Base-by-base conservation (phyloP, 2,888 invertebrate genomes). In the Hydroisotoma schaefferi region DNA sequence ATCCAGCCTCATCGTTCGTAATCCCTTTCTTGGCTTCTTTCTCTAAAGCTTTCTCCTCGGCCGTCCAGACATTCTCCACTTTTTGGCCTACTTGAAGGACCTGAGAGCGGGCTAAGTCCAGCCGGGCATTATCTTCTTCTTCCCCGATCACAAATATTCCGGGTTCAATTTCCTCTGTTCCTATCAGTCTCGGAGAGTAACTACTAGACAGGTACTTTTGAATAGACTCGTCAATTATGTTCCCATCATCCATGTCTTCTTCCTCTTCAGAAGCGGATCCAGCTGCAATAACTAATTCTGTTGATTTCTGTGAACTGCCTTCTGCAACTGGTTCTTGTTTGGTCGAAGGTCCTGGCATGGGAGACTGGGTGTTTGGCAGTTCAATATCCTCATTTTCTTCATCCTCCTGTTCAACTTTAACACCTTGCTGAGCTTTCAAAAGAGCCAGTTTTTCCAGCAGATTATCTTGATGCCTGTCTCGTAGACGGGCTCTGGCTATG, bases 391-490 rank as follows among this genome's bases (percentile, higher is more conserved):
- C 40, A 44, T 6, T 18, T 52, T 37, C 33, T 37, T 53, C 53
- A 3, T 40, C 38, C 2, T 53, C 53, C 5, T 6, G 28, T 26
- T 44, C 61, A n/a, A 27, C 26, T 43, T 57, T 44, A 1, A 62
- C 65, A 1, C 85, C 87, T 76, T 89, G 87, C 76, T 93, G 90
- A 57, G 87, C 88, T 78, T 94, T 95, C 18, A 99, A 81, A 71
- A 92, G 84, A 76, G 88, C 86, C 73, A 98, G 81, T 79, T 97
- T 97, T 74, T 87, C 85, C 54, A 87, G 83, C 67, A 98, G 80
- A 78, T 91, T 91, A 68, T 87, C 86, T 78, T 94, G 91, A 79
- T 99, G 98, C 0, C 91, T 82, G 78, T 98, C 97, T 56, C 92
- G 81, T 12, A 99, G 82, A 29, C 97, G 82, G 1, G 94, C 93